A percentile compares a stretch with the other conserved stretches of the same genome.
These are phyloP conservation scores for Phrynosoma platyrhinos DNA, from an alignment of 2,113 vertebrate species.

Conservation along the genomic window DNA sequence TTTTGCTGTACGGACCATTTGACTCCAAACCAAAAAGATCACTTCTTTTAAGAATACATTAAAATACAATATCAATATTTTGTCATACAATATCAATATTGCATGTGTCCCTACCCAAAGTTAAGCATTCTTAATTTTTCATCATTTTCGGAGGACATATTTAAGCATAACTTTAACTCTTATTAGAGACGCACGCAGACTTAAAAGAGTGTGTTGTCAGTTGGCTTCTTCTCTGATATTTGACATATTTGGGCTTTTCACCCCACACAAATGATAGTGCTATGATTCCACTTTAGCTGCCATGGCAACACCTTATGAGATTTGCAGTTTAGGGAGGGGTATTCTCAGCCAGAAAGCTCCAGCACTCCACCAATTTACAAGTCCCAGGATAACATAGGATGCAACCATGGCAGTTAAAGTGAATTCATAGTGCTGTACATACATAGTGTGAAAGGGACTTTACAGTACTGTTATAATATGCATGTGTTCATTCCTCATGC, in stretches of 20 bases:
- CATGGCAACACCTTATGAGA: too few relatives aligned
- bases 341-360: too few relatives aligned
- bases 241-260: too few relatives aligned
- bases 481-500: not conserved
- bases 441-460: too few relatives aligned
- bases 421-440: too few relatives aligned
- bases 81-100: not conserved
- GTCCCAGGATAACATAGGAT: too few relatives aligned
- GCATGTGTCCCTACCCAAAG: not conserved
- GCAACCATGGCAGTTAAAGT: too few relatives aligned
- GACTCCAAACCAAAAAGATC: constrained; percentile 2
- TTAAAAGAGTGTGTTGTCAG: not conserved
- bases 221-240: not conserved
- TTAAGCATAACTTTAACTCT: not conserved
- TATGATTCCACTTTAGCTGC: too few relatives aligned
- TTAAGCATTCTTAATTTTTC: not conserved
- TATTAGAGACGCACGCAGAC: not conserved
- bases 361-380: too few relatives aligned
- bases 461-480: not conserved
- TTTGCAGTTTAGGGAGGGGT: too few relatives aligned
- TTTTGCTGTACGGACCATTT: constrained; percentile 28
- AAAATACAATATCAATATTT: not conserved
- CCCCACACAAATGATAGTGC: too few relatives aligned
- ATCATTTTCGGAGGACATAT: not conserved
- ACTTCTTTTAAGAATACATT: constrained; percentile 10